phyloP scores from a whole-genome alignment of 2,888 invertebrate species.

The Lycophotia porphyrea region DNA sequence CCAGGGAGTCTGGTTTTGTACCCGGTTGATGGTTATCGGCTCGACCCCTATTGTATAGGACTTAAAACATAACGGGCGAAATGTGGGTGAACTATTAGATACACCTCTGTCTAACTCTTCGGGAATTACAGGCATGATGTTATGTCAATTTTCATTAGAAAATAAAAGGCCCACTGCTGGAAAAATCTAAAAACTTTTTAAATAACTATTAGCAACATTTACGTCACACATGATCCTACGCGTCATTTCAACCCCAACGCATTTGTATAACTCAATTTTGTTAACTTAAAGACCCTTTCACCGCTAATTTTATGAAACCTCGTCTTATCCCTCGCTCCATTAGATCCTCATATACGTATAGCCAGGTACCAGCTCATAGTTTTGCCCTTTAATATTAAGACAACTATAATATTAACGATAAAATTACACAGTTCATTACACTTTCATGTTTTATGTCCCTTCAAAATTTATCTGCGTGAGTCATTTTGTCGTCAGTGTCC shows the following conservation, averaged over 20 bases:
- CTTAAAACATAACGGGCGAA: not conserved
- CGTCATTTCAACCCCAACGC: conserved; percentile 45
- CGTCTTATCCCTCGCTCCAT: conserved; percentile 71
- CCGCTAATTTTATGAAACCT: conserved; percentile 71
- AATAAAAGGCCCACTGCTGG: not conserved
- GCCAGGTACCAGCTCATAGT: conserved; percentile 56
- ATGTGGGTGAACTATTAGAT: not conserved
- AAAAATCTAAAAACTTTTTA: not conserved
- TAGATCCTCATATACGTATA: conserved; percentile 59
- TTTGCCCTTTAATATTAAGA: conserved; percentile 58
- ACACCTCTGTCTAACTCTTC: not conserved
- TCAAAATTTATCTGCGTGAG: conserved; percentile 10
- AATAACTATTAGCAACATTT: conserved; percentile 8
- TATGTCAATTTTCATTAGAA: not conserved
- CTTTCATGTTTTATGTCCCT: conserved; percentile 18
- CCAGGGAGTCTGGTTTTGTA: not conserved
- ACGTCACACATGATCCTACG: conserved; percentile 16
- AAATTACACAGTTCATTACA: conserved; percentile 33
- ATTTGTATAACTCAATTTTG: conserved; percentile 68
- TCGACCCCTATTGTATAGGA: not conserved
- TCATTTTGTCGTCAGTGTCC: conserved; percentile 22
- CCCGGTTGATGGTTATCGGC: not conserved
- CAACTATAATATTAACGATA: conserved; percentile 33
- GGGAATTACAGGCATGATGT: not conserved
- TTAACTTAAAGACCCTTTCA: conserved; percentile 72